Evolutionary conservation across 2,113 vertebrate species (phyloP).

Genomic region (Xiphias gladius): DNA sequence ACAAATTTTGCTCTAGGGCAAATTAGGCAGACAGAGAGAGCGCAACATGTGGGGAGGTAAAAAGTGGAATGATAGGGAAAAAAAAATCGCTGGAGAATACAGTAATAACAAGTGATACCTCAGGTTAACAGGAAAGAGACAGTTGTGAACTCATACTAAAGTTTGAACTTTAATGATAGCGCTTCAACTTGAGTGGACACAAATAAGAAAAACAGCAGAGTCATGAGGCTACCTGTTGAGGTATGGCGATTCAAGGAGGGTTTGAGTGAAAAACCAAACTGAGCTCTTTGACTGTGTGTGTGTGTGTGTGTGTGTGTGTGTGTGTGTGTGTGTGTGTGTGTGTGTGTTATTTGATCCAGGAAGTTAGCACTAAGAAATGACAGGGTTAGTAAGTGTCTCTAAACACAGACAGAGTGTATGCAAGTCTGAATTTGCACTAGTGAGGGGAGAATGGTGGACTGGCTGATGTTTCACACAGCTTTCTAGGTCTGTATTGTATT

Average conservation of each 20-base stretch:
- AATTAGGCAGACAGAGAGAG: conserved; percentile 14
- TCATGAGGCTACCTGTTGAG: conserved; percentile 63
- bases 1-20: conserved; percentile 5
- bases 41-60: not conserved
- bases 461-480: not conserved
- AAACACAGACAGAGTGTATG: conserved; percentile 15
- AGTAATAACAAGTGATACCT: conserved; percentile 26
- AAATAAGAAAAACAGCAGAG: conserved; percentile 37
- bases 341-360: conserved; percentile 55
- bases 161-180: conserved; percentile 7
- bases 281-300: conserved; percentile 10
- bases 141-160: not conserved
- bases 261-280: conserved; percentile 18
- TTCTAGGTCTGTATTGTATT: not conserved
- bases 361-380: conserved; percentile 7
- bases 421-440: not conserved
- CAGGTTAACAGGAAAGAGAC: conserved; percentile 5
- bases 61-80: not conserved
- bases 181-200: not conserved
- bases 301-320: conserved; percentile 13
- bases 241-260: conserved; percentile 41
- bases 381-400: conserved; percentile 7
- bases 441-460: not conserved
- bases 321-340: conserved; percentile 21
- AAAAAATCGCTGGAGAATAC: conserved; percentile 21